Base-by-base conservation (phyloP, 2,113 vertebrate genomes). In the Rafetus swinhoei region DNA sequence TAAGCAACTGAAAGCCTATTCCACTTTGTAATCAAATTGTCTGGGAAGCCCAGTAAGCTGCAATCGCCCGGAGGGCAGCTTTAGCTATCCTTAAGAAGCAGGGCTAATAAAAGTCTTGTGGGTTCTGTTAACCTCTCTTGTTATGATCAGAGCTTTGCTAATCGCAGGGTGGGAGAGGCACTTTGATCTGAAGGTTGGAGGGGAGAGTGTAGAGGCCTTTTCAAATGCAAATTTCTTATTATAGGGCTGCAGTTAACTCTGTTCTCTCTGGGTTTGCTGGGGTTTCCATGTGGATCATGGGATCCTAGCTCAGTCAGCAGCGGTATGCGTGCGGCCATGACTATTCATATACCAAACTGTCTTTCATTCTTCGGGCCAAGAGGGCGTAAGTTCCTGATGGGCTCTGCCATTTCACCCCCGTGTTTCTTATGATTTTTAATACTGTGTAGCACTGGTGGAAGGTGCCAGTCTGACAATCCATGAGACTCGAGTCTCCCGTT, bases 141-240 rank as follows among this genome's bases (percentile, higher is more conserved):
- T 96, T 94, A 76, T 91, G 62, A 95, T 94, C 94, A 93, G 90
- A 96, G 95, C 90, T 86, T 69, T 90, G 94, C 96, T 96, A 95
- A 96, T 95, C 90, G 92, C 90, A 0, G 91, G 92, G 89, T 91
- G 94, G 94, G 92, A 96, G 94, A 95, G 89, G 88, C 1, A 76
- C 95, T 97, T 96, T 96, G 96, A 95, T 95, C 93, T 90, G 82
- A 88, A 91, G 92, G 95, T 92, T 92, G 94, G 94, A 93, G 90
- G 80, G 77, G 77, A 94, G 87, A 92, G 87, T 35, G 14, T 80
- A 92, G 91, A 84, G 80, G 80, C 90, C 95, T 96, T 96, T 96
- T 96, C 96, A 97, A 95, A 92, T 97, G 96, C 96, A 96, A 96
- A 96, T 97, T 95, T 89, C 87, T 86, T 88, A 65, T 79, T 94